These are phyloP conservation scores for Drosophila longiperda DNA, from an alignment of 2,888 invertebrate genomes.

Conservation along the genomic window DNA sequence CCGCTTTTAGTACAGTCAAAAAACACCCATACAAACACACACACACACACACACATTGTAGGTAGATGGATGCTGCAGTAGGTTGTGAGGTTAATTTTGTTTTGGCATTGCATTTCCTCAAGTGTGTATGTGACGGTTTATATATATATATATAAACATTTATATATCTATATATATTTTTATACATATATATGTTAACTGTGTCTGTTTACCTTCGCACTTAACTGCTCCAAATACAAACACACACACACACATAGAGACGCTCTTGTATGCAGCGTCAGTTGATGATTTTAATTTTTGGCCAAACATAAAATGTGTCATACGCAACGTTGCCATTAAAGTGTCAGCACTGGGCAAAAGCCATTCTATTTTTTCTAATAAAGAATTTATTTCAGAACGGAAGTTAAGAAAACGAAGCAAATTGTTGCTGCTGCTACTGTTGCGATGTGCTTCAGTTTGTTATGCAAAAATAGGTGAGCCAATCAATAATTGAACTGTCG, in stretches of 20 bases:
- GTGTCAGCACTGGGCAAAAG: slow-evolving; percentile 19
- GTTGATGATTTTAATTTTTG: slow-evolving; percentile 59
- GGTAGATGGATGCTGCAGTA: slow-evolving; percentile 57
- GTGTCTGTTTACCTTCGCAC: slow-evolving; percentile 67
- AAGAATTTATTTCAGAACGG: slow-evolving; percentile 6
- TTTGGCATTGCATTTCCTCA: slow-evolving; percentile 63
- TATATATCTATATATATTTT: background rate
- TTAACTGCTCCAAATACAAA: slow-evolving; percentile 69
- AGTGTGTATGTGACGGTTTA: slow-evolving; percentile 6
- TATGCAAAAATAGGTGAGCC: slow-evolving; percentile 47
- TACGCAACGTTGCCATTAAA: slow-evolving; percentile 54
- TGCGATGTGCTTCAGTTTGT: slow-evolving; percentile 7
- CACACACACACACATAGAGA: slow-evolving; percentile 18
- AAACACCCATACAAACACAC: slow-evolving; percentile 34
- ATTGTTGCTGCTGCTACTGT: background rate
- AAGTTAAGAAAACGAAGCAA: slow-evolving; percentile 2
- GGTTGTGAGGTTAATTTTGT: slow-evolving; percentile 77
- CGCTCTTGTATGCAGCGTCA: slow-evolving; percentile 14
- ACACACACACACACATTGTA: slow-evolving; percentile 13
- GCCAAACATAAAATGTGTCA: slow-evolving; percentile 65
- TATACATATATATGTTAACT: slow-evolving; percentile 34
- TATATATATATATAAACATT: background rate
- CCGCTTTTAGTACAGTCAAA: slow-evolving; percentile 74
- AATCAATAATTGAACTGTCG: slow-evolving; percentile 62
- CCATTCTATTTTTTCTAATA: slow-evolving; percentile 5